Conservation (phyloP, 2,113 vertebrate genomes). For the Xenopus laevis region DNA sequence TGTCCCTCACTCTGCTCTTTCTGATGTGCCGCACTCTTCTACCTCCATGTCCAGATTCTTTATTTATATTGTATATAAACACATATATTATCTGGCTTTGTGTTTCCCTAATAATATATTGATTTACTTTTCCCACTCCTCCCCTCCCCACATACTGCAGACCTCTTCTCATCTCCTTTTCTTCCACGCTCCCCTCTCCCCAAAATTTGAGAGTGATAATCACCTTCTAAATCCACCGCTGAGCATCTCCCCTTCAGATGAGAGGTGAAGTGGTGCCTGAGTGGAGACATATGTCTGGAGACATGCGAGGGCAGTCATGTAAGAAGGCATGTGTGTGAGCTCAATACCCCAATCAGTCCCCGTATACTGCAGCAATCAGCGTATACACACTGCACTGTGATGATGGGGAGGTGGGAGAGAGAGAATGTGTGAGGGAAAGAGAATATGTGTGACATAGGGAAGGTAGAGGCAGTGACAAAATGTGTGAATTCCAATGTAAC, state of each 20-base stretch:
- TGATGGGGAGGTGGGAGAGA: slow-evolving; percentile 17
- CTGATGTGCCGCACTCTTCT: neutral
- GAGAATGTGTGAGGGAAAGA: too few relatives aligned
- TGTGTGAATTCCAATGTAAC: neutral
- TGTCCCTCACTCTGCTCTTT: slow-evolving; percentile 8
- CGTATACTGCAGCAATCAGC: slow-evolving; percentile 32
- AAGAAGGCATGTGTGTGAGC: slow-evolving; percentile 28
- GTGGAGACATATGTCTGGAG: slow-evolving; percentile 4
- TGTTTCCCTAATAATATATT: slow-evolving; percentile 27
- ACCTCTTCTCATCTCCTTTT: slow-evolving; percentile 4
- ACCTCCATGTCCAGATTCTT: neutral
- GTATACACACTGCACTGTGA: slow-evolving; percentile 36
- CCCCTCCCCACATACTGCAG: slow-evolving; percentile 19
- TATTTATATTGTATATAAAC: neutral
- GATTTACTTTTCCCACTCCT: slow-evolving; percentile 36
- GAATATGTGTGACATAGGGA: slow-evolving; percentile 20
- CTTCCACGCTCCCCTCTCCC: slow-evolving; percentile 47
- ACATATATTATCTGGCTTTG: neutral
- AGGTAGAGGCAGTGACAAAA: slow-evolving; percentile 20
- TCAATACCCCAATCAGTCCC: slow-evolving; percentile 17
- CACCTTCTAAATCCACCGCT: slow-evolving; percentile 37
- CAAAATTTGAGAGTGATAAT: slow-evolving; percentile 42
- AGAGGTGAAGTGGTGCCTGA: slow-evolving; percentile 4
- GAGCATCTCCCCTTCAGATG: slow-evolving; percentile 22
- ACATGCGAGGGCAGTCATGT: slow-evolving; percentile 17